Evolutionary conservation across 1,140 invertebrate species (phyloP), one percentile per base, ranked within the genome.

Genomic region (Drosophila eugracilis): DNA sequence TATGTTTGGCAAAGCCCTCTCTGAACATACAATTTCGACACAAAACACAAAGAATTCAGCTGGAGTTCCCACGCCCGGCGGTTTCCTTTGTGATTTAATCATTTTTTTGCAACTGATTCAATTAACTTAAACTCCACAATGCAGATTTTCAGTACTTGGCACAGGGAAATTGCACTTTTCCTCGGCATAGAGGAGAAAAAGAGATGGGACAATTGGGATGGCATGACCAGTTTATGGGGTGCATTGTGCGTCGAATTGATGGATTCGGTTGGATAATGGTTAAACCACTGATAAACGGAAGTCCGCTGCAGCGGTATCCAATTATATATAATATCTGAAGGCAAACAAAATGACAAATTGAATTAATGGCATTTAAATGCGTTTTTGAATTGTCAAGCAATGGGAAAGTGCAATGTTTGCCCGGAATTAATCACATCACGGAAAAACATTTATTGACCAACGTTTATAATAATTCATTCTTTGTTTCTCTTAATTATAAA

Each of bases 61-160:
- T 49, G 50, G 19, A 73, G 71, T 78, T 86, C 81, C 65, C 81
- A 86, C 83, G 78, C 15, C 59, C 39, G 19, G 49, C 47, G 69
- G 30, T 44, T 45, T 39, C 52, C 69, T 70, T 85, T 85, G 81
- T 85, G 24, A 70, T 44, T 81, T 75, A 81, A 85, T 74, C 41
- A 74, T 80, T 67, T 83, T 76, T 65, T 30, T 63, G 72, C 62
- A 62, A 77, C 72, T 77, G 47, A 86, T 88, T 86, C 81, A 86
- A 86, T 88, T 78, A 78, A 74, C 63, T 55, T 15, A 22, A 17
- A 47, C 66, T 36, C 48, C 34, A 32, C 28, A 53, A 21, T 22
- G 17, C 15, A 1, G 41, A 65, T 36, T 75, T 74, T 77, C 55
- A 62, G 67, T 54, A 17, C 39, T 12, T 12, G 50, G 17, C n/a